phyloP scores from a whole-genome alignment of 2,797 vertebrate species.

The Microcaecilia unicolor region DNA sequence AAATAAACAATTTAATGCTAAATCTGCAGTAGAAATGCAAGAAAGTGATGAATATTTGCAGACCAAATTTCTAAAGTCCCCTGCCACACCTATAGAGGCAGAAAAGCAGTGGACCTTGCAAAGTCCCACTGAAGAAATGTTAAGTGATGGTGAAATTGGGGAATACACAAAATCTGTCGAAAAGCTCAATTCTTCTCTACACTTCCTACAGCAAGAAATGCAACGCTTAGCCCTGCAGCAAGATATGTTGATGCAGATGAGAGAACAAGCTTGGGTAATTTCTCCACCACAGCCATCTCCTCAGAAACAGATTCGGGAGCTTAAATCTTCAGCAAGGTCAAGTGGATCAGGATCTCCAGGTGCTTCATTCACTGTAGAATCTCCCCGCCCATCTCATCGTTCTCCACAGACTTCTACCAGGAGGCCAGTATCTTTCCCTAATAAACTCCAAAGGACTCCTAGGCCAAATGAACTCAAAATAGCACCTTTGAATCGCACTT shows the following conservation, averaged over 20 bases:
- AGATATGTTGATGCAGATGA: constrained; percentile 94
- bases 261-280: constrained; percentile 88
- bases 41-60: constrained; percentile 42
- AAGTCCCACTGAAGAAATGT: constrained; percentile 58
- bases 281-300: constrained; percentile 75
- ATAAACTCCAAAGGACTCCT: constrained; percentile 72
- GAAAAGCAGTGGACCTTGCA: constrained; percentile 54
- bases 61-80: constrained; percentile 66
- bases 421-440: constrained; percentile 79
- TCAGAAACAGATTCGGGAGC: constrained; percentile 68
- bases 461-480: constrained; percentile 90
- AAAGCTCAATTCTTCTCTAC: constrained; percentile 84
- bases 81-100: constrained; percentile 37
- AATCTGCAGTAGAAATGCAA: constrained; percentile 34
- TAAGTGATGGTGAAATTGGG: constrained; percentile 75
- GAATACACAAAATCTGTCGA: constrained; percentile 94
- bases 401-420: constrained; percentile 80
- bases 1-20: constrained; percentile 31
- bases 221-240: constrained; percentile 91
- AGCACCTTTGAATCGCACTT: constrained; percentile 81
- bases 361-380: constrained; percentile 58
- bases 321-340: constrained; percentile 69
- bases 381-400: constrained; percentile 68
- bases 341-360: constrained; percentile 66
- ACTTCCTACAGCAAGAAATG: constrained; percentile 92